Evolutionary conservation across 1,140 invertebrate species (phyloP), one percentile per base, ranked within the genome.

Genomic region (Drosophila funebris): DNA sequence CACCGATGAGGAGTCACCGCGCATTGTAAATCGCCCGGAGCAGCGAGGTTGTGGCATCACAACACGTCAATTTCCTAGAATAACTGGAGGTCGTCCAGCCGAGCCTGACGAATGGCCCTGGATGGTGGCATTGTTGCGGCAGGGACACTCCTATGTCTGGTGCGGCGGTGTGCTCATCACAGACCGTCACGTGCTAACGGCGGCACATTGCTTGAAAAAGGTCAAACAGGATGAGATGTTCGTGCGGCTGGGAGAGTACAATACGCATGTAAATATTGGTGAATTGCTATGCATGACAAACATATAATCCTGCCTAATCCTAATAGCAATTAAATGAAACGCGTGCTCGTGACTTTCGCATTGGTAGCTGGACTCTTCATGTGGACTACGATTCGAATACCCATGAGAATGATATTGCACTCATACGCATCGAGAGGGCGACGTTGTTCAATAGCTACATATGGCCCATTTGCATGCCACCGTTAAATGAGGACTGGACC

Each of bases 391-490:
- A 95, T 68, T 76, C 92, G 0, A 80, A 93, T 4, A 95, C 93
- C 7, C 96, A 96, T 88, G 94, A 95, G 54, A 94, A 97, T 77
- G 97, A 98, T 77, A 95, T 97, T 50, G 95, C 96, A 0, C 94
- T 97, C n/a, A 68, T 97, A 16, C 95, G 95, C 82, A 92, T 97
- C 4, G 93, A 94, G 36, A 92, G 93, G 9, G 92, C 95, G 0
- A 95, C 96, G 0, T 92, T 93, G 2, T 97, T 96, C 83, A 95
- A 95, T 70, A 94, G 93, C 1, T 96, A 96, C 78, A 96, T 97
- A 18, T 96, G 96, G 94, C 96, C 96, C 0, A 95, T 97, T 41
- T 98, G 97, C 89, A 92, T 97, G 16, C 97, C 97, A 6, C 95
- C 95, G 0, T 63, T 93, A 0, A 94, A 93, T 27, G 89, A 93